Base-by-base conservation (phyloP, 2,888 invertebrate species). In the Prionchulus punctatus region DNA sequence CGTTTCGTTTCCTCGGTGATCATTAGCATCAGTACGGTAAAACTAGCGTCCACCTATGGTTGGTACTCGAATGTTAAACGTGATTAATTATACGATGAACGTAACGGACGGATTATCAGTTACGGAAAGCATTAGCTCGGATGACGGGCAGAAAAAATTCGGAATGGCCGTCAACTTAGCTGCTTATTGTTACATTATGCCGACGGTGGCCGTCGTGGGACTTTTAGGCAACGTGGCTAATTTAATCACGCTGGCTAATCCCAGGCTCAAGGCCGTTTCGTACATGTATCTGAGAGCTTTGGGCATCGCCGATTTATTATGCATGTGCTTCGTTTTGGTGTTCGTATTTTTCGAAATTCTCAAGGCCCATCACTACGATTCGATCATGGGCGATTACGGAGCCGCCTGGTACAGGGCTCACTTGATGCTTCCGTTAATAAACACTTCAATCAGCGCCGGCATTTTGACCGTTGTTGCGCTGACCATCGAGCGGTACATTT, bases 351-450 rank as follows among this genome's bases (percentile, higher is more conserved):
- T 63, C 12, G 67, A 69, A 52, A 62, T 67, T 53, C 58, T 67
- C 1, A 30, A 43, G 30, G 27, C 26, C 45, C 15, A 18, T 4
- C 25, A 18, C 28, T 2, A n/a, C 2, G 43, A n/a, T 3, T 15
- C 18, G 2, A 18, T 56, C 21, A 23, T 3, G n/a, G 21, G 15
- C 23, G 23, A 43, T 15, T 57, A 54, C 50, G 26, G 18, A 23
- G 21, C 42, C 2, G 56, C 43, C 42, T 55, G 36, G 43, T 58
- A 53, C 57, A 7, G 27, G 25, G 62, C 64, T 18, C 67, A 69
- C 56, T 51, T 68, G 52, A 68, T 66, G 66, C 62, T 70, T 12
- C 64, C 67, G 1, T 60, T 68, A 53, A 70, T 70, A 60, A 70
- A 70, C 59, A 63, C 67, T 28, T 48, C 48, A 30, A 30, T 56